A percentile compares a stretch with the other conserved stretches of the same genome.
phyloP scores from a whole-genome alignment of 1,140 invertebrate genomes.

The Sinonovacula constricta region DNA sequence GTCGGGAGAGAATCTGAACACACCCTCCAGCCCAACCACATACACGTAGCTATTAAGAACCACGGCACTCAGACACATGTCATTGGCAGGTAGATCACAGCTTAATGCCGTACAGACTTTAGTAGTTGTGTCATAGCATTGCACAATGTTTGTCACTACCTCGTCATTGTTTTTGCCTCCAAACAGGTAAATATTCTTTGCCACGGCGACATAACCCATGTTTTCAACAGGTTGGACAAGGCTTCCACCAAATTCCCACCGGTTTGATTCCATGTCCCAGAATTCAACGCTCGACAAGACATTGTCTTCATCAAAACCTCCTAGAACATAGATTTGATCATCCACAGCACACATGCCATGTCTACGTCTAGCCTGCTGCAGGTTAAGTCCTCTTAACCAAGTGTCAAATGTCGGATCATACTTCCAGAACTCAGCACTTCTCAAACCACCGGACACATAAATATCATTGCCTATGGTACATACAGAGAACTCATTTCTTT shows the following conservation, averaged over 20 bases:
- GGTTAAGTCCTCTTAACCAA: conserved; percentile 69
- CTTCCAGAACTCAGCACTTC: conserved; percentile 75
- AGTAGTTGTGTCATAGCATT: conserved; percentile 71
- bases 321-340: conserved; percentile 70
- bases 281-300: conserved; percentile 71
- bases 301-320: conserved; percentile 74
- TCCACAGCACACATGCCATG: conserved; percentile 75
- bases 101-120: conserved; percentile 58
- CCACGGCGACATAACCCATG: conserved; percentile 73
- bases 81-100: conserved; percentile 68
- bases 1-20: conserved; percentile 67
- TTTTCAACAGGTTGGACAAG: conserved; percentile 73
- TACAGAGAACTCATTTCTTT: conserved; percentile 73
- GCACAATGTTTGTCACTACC: conserved; percentile 72
- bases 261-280: conserved; percentile 68
- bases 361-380: conserved; percentile 70
- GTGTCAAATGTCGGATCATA: conserved; percentile 73
- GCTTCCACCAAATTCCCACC: conserved; percentile 65
- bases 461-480: conserved; percentile 73
- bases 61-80: conserved; percentile 74
- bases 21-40: conserved; percentile 74
- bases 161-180: conserved; percentile 75
- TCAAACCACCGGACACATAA: conserved; percentile 72
- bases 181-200: conserved; percentile 71
- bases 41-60: conserved; percentile 71